Evolutionary conservation across 1,140 invertebrate species (phyloP).

Genomic region (Daktulosphaira vitifoliae): DNA sequence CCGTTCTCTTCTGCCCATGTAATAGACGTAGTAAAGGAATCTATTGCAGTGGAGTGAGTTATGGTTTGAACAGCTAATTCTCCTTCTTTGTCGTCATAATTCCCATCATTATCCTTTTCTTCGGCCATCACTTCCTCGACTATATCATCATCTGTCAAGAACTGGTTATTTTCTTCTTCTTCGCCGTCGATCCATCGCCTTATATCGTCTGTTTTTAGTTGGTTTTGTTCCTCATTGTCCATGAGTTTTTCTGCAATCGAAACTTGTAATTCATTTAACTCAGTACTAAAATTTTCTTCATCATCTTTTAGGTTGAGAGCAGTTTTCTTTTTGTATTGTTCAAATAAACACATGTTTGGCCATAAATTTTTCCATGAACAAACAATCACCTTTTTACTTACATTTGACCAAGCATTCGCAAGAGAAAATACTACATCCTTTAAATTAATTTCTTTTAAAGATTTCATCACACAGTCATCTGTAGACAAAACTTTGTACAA

Average conservation of each 20-base stretch:
- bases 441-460: conserved; percentile 4
- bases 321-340: not conserved
- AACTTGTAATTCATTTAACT: not conserved
- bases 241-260: not conserved
- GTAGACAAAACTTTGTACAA: not conserved
- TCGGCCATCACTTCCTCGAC: not conserved
- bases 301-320: not conserved
- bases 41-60: not conserved
- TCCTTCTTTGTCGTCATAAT: not conserved
- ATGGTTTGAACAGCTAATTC: not conserved
- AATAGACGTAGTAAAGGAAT: not conserved
- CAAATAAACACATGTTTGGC: not conserved
- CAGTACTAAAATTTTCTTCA: not conserved
- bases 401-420: not conserved
- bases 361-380: not conserved
- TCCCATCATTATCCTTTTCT: not conserved
- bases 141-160: not conserved
- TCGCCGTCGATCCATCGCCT: not conserved
- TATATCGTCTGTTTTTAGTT: not conserved
- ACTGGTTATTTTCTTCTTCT: not conserved
- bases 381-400: not conserved
- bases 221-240: not conserved
- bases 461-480: conserved; percentile 14
- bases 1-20: not conserved
- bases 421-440: conserved; percentile 6